A percentile compares a stretch with the other conserved stretches of the same genome.
phyloP scores from a whole-genome alignment of 1,140 invertebrate species.

The Caenorhabditis brenneri region DNA sequence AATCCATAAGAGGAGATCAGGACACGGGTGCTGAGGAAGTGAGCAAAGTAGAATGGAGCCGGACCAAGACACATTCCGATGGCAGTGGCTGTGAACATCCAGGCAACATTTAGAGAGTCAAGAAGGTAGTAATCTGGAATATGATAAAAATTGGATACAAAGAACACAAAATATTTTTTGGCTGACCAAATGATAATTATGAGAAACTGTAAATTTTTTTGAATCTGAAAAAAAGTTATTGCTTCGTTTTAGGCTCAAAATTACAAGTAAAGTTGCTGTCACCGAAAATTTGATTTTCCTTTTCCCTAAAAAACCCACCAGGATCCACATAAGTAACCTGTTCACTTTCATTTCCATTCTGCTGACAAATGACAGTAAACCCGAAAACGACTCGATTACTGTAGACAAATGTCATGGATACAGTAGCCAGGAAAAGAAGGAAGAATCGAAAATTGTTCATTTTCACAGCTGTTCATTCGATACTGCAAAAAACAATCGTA shows the following conservation, averaged over 20 bases:
- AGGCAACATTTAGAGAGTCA: slow-evolving; percentile 23
- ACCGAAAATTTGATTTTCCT: no score
- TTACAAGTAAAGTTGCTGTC: no score
- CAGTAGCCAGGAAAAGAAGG: slow-evolving; percentile 6
- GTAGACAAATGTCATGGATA: slow-evolving; percentile 42
- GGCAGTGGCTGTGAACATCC: slow-evolving; percentile 47
- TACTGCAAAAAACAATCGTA: background rate
- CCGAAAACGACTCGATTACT: slow-evolving; percentile 43
- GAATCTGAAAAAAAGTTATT: no score
- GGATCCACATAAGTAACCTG: background rate
- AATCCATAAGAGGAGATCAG: slow-evolving; percentile 19
- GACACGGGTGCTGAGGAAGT: background rate
- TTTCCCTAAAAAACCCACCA: background rate
- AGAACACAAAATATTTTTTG: no score
- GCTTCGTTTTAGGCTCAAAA: no score
- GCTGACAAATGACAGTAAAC: slow-evolving; percentile 46
- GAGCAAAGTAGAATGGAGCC: slow-evolving; percentile 13
- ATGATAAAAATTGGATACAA: no score
- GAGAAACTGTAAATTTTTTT: no score
- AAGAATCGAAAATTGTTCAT: slow-evolving; percentile 48
- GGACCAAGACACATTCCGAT: slow-evolving; percentile 44
- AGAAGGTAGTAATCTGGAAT: slow-evolving; percentile 47
- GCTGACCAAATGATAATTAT: no score
- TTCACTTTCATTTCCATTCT: slow-evolving; percentile 17
- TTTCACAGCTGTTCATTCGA: background rate